Base-by-base conservation (phyloP, 2,113 vertebrate genomes). In the Hoplias malabaricus region DNA sequence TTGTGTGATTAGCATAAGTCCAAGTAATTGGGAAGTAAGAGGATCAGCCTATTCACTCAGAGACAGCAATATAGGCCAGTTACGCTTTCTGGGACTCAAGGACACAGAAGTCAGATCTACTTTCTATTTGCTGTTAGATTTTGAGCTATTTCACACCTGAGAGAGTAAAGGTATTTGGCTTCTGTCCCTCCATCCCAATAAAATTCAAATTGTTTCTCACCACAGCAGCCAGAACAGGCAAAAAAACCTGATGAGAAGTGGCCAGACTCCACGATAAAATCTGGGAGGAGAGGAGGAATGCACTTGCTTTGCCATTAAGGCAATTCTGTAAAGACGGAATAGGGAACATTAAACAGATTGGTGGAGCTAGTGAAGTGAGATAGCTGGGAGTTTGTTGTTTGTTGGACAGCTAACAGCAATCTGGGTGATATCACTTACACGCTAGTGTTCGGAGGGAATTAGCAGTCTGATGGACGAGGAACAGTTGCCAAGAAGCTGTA, bases 361-460 rank as follows among this genome's bases (percentile, higher is more conserved):
- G 61, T 40, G 23, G 33, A 65, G 33, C n/a, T 38, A 40, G 23
- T 27, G 14, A 56, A 56, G 11, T 42, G 16, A 42, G 66, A 67
- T 11, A 67, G 29, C 16, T 75, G 33, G 61, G 72, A 29, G 33
- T 27, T 50, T 5, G 34, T 34, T 75, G 33, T 74, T 54, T 70
- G 43, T 66, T 71, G 46, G 50, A 29, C 21, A 50, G 12, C 14
- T 62, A 54, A 27, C 40, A n/a, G 33, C 27, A 53, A 72, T 80
- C 38, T 73, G 57, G 40, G 53, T 57, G 70, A 70, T 78, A 65
- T 79, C 36, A 38, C 71, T 84, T 84, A 71, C 59, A 76, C 56
- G 54, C 69, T 72, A 57, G 25, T 10, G 8, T 57, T 75, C 46
- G 73, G 13, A 71, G 53, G 11, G 54, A 71, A 66, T 83, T 71